Evolutionary conservation across 2,113 vertebrate species (phyloP), one percentile per base, ranked within the genome.

Genomic region (Syngnathoides biaculeatus): DNA sequence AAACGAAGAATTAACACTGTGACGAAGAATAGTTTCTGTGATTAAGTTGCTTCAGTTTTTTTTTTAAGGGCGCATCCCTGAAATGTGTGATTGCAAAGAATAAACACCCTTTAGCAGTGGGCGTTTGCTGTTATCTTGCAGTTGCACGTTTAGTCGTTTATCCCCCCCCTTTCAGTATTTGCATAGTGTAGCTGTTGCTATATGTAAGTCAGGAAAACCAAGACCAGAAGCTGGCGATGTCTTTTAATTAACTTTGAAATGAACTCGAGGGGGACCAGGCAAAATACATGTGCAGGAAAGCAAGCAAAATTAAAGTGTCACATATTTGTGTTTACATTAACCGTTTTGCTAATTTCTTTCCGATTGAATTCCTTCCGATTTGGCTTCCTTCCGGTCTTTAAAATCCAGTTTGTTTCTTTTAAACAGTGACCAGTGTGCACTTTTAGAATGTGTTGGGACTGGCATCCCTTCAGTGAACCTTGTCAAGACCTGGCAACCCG

Each of bases 401-500:
- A 69, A 71, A 79, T 72, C 69, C 43, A 65, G 66, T 78, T 71
- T 38, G 45, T 79, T 79, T 24, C 69, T 73, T 65, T 52, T 42
- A 65, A 61, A 27, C 65, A 43, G 65, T 38, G 57, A 73, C 58
- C 42, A 79, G 65, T 48, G 30, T 58, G 17, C 27, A 58, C 61
- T 69, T 47, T 24, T 72, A 38, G 52, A 78, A 56, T 11, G 35
- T 53, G 52, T 6, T 58, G 43, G 0, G 26, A 11, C 60, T 74
- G 68, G 48, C 55, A 68, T 73, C 64, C 52, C 68, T 62, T 64
- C 38, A 68, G 27, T 70, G 62, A 73, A 75, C 20, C 35, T 35
- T 62, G 59, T 72, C 60, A 67, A 61, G 19, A 71, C 0, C 73
- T 72, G 63, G 52, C 52, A 75, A 64, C 62, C 30, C 55, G 30